Base-by-base conservation (phyloP, 2,113 vertebrate species). In the Grammomys dolichurus region DNA sequence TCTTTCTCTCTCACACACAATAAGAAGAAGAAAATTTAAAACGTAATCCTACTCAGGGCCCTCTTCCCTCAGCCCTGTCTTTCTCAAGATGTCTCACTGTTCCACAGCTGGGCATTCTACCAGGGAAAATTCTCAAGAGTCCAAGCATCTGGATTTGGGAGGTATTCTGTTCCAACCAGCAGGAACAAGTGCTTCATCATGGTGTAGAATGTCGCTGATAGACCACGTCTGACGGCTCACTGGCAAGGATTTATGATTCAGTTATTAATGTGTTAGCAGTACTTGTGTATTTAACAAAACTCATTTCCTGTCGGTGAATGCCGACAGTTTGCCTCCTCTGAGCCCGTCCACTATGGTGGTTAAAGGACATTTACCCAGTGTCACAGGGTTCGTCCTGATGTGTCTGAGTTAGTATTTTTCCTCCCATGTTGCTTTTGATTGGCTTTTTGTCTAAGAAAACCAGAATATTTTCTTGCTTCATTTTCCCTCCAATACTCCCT, bases 181-280 rank as follows among this genome's bases (percentile, higher is more conserved):
- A 80, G 60, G 63, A 19, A 28, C 80, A 85, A 92, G 73, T 58
- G 36, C 80, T 96, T 0, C 31, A 93, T 96, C 95, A 81, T 91
- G 24, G 22, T 48, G 26, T 14, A 36, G 85, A 87, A 70, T 97
- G 88, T 40, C 33, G 22, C 77, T 80, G 40, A 87, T 28, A 93
- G n/a, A 89, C 58, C 84, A 89, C 95, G 86, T 89, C 90, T 77
- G 93, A 92, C 96, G 33, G 90, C 89, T 22, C 58, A 90, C 19
- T 85, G 67, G 77, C 70, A 93, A 97, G 94, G 82, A 95, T 97
- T 76, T 96, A 31, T 97, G 86, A 90, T 97, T 98, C 87, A 98
- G 97, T 98, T 98, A 98, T 98, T 98, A 98, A 97, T 96, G 97
- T 89, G 97, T 98, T 96, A 97, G 94, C 97, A 51, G 40, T 87